A percentile compares a stretch with the other conserved stretches of the same genome.
Evolutionary conservation across 1,140 invertebrate species (phyloP).

Genomic region (Bursaphelenchus mucronatus): DNA sequence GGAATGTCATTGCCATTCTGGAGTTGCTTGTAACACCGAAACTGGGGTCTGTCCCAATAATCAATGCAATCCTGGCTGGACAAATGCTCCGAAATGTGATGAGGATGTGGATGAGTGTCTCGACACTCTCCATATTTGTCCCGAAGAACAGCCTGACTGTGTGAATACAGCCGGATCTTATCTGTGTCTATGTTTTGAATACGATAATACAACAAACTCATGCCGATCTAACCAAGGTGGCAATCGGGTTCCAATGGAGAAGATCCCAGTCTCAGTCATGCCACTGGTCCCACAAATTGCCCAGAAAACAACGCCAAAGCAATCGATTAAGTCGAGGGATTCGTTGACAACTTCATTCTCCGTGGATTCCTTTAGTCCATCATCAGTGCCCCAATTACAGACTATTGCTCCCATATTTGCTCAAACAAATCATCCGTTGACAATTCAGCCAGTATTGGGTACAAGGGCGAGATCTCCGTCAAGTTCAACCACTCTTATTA

Average conservation of each 20-base stretch:
- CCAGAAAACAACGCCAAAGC: conserved; percentile 11
- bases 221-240: conserved; percentile 27
- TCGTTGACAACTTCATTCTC: conserved; percentile 4
- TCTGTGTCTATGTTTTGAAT: conserved; percentile 50
- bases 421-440: conserved; percentile 27
- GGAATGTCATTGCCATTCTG: conserved; percentile 40
- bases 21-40: conserved; percentile 38
- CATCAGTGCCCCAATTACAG: conserved; percentile 21
- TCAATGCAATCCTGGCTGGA: conserved; percentile 46
- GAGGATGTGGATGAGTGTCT: conserved; percentile 47
- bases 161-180: conserved; percentile 52
- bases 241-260: conserved; percentile 1
- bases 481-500: neutral
- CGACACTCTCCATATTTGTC: conserved; percentile 32
- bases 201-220: conserved; percentile 44
- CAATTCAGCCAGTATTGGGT: conserved; percentile 15
- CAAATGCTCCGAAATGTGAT: conserved; percentile 43
- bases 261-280: conserved; percentile 29
- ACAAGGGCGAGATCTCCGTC: conserved; percentile 11
- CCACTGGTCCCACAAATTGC: conserved; percentile 29
- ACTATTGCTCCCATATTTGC: conserved; percentile 21
- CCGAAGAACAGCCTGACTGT: conserved; percentile 48
- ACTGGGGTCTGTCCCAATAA: conserved; percentile 41
- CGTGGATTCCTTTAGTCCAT: neutral
- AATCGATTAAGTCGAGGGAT: conserved; percentile 14